Percentiles rank a stretch among this genome's conserved stretches.
Conservation (phyloP, 2,797 vertebrate species). For the Lagodon rhomboides region DNA sequence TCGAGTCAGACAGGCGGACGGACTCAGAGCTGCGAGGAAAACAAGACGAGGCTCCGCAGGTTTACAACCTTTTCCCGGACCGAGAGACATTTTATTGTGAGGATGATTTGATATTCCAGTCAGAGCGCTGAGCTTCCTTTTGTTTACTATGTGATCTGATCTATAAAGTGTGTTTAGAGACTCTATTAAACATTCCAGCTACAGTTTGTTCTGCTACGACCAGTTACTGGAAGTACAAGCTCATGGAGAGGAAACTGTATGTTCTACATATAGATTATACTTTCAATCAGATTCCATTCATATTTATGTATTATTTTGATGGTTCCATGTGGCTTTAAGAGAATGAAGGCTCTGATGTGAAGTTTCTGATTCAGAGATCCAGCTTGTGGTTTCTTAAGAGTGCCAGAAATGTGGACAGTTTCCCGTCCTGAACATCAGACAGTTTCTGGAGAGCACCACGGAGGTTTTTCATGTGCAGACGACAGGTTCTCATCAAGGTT, state of each 20-base stretch:
- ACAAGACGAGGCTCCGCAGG: constrained; percentile 30
- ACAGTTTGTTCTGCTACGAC: neutral
- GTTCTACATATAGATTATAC: neutral
- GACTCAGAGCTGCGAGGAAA: constrained; percentile 15
- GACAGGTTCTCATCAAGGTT: neutral
- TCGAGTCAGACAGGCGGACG: constrained; percentile 74
- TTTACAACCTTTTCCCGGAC: constrained; percentile 62
- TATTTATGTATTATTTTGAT: neutral
- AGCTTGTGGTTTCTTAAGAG: no score
- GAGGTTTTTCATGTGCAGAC: neutral
- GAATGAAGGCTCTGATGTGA: neutral
- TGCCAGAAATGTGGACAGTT: no score
- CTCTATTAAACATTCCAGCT: constrained; percentile 41
- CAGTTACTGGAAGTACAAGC: neutral
- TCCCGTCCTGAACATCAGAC: neutral
- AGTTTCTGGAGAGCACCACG: neutral
- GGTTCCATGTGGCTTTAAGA: neutral
- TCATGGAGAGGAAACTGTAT: neutral
- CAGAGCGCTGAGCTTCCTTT: constrained; percentile 40
- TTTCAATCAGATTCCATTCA: neutral
- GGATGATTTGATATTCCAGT: constrained; percentile 62
- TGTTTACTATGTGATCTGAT: constrained; percentile 56
- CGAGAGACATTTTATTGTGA: constrained; percentile 34
- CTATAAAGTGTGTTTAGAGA: constrained; percentile 50
- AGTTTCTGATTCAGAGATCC: no score